Evolutionary conservation across 2,113 vertebrate species (phyloP).

Genomic region (Rhea americana): DNA sequence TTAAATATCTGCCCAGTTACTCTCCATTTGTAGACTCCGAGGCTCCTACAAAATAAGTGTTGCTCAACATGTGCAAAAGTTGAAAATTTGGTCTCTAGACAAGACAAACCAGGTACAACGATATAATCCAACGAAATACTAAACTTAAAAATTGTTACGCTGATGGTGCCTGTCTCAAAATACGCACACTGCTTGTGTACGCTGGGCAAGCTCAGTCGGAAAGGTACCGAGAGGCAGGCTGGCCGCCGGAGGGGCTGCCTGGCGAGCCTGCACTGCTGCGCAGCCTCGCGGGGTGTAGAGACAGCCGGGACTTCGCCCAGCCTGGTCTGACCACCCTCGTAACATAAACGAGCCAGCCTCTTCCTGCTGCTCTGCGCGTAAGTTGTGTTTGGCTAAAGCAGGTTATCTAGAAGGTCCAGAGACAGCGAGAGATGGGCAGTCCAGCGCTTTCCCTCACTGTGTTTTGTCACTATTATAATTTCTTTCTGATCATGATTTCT

Average conservation of each 20-base stretch:
- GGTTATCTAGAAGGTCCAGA: background rate
- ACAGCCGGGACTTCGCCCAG: background rate
- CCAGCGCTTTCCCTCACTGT: background rate
- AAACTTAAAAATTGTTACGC: background rate
- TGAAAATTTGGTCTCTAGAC: background rate
- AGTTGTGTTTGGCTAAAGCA: too few species aligned
- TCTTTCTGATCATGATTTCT: too few species aligned
- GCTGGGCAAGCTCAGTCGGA: background rate
- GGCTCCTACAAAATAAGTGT: too few species aligned
- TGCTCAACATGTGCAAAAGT: too few species aligned
- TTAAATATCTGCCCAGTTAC: too few species aligned
- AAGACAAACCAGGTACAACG: too few species aligned
- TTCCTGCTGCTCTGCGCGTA: background rate
- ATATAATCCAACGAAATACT: background rate
- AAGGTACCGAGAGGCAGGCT: background rate
- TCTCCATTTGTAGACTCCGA: too few species aligned
- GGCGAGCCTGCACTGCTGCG: background rate
- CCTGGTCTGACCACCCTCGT: background rate
- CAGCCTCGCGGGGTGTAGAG: background rate
- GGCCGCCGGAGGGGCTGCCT: background rate
- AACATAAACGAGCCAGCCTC: background rate
- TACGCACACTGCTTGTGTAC: accelerated
- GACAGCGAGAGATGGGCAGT: background rate
- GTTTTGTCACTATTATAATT: background rate
- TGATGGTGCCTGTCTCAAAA: background rate